Evolutionary conservation across 2,113 vertebrate genomes (phyloP), one percentile per base, ranked within the genome.

Genomic region (Paradoxurus hermaphroditus): DNA sequence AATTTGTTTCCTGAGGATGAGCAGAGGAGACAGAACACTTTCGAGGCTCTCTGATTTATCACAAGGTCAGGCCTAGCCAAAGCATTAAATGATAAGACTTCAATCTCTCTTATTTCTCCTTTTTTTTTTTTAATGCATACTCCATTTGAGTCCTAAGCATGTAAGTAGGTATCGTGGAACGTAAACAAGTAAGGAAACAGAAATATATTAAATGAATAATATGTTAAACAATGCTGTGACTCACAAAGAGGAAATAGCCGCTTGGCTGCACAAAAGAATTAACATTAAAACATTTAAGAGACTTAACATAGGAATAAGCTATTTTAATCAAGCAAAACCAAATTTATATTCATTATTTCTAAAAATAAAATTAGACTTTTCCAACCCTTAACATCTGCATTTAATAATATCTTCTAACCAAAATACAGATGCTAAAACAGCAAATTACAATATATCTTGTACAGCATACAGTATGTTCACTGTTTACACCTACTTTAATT

Each of bases 291-390:
- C 90, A 97, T 90, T 93, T 97, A 82, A 97, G 98, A 98, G 98
- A 97, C 98, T 98, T 98, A 97, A 98, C 97, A 96, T 98, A 98
- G 91, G 98, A 98, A 99, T 89, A 97, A 97, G 98, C 98, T 98
- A 98, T 98, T 99, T 99, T 99, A 99, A 98, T 99, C 98, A 98
- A 98, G 95, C 98, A 99, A 98, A 98, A 98, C 59, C 97, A 98
- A 98, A 98, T 98, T 98, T 98, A 98, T 98, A 98, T 97, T 98
- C 92, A 98, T 98, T 98, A 98, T 98, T 98, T 98, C 98, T 98
- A 98, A 99, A 99, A 98, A 98, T 98, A 99, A 99, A 99, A 98
- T 98, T 98, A 98, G 98, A 98, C 98, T 98, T 98, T 98, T 98
- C 97, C 98, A 98, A 98, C 98, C 97, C 98, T 98, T 99, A 98